Evolutionary conservation across 1,140 invertebrate species (phyloP), one percentile per base, ranked within the genome.

Genomic region (Drosophila ercepeae): DNA sequence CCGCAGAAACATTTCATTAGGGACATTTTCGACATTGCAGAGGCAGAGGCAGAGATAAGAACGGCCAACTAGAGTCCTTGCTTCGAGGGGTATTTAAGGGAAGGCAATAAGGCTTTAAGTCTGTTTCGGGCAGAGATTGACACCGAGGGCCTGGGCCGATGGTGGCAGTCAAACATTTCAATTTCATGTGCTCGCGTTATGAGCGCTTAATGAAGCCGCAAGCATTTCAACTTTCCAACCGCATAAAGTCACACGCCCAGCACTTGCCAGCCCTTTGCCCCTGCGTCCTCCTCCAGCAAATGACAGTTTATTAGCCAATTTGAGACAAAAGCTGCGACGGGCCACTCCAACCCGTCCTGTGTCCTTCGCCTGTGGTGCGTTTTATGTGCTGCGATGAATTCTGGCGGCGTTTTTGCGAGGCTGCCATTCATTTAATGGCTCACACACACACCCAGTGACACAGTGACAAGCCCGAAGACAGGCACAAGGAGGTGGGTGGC

Each of bases 321-420:
- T 86, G 69, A 86, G 81, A 81, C 65, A 83, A 72, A 83, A 77
- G 51, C 77, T 72, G 71, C 71, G 72, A 64, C 81, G 45, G 55
- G 68, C 41, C 67, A 71, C 64, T 68, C 49, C 64, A 53, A 53
- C 18, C 51, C 64, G 29, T 53, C 41, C 46, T 39, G 29, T 23
- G 16, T 50, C 32, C 42, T 36, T 19, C 7, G 1, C 73, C 42
- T 74, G 79, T 78, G 79, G 81, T 84, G 81, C 81, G 81, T 84
- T 84, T 84, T 86, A 84, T 84, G 81, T 84, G 81, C 81, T 84
- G 81, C 76, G 81, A 86, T 84, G 81, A 84, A 86, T 84, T 86
- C 73, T 76, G 81, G 48, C 81, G 72, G 55, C 81, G 63, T 78
- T 86, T 86, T 84, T 79, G 70, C 53, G 60, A 41, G 58, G 42